Evolutionary conservation across 2,888 invertebrate genomes (phyloP).

Genomic region (Willowsia nigromaculata): DNA sequence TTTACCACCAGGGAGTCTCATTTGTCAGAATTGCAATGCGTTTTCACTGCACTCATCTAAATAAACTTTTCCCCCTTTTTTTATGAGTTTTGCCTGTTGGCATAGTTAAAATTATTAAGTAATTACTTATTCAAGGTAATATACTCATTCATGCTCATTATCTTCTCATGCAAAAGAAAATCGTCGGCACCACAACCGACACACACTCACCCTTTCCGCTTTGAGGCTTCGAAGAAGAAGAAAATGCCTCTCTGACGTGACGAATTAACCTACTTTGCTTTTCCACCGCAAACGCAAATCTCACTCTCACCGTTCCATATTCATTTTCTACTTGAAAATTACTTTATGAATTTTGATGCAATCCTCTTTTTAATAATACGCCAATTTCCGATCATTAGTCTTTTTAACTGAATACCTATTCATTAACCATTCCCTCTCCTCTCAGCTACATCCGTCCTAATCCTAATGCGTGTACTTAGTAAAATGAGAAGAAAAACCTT

Average conservation of each 20-base stretch:
- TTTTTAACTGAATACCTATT: constrained; percentile 1
- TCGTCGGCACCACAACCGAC: background rate
- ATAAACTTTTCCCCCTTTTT: too few relatives aligned
- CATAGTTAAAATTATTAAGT: background rate
- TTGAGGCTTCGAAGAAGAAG: background rate
- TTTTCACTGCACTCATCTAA: too few relatives aligned
- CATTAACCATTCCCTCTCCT: background rate
- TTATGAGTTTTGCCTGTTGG: too few relatives aligned
- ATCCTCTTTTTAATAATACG: background rate
- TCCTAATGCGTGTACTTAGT: too few relatives aligned
- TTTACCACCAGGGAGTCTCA: too few relatives aligned
- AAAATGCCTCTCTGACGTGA: constrained; percentile 20
- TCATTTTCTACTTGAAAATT: background rate
- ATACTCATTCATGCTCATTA: background rate
- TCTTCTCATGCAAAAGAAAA: constrained; percentile 13
- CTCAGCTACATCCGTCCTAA: background rate
- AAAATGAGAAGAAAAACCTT: background rate
- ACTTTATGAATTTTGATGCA: background rate
- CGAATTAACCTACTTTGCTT: constrained; percentile 40
- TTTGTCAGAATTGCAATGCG: too few relatives aligned
- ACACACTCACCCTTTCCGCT: background rate
- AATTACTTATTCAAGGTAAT: background rate
- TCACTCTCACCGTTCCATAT: constrained; percentile 52
- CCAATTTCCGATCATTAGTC: background rate
- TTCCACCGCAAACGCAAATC: background rate